Percentiles rank a stretch among this genome's conserved stretches.
These are phyloP conservation scores for Platichthys flesus DNA, from an alignment of 2,113 vertebrate genomes.

Conservation along the genomic window DNA sequence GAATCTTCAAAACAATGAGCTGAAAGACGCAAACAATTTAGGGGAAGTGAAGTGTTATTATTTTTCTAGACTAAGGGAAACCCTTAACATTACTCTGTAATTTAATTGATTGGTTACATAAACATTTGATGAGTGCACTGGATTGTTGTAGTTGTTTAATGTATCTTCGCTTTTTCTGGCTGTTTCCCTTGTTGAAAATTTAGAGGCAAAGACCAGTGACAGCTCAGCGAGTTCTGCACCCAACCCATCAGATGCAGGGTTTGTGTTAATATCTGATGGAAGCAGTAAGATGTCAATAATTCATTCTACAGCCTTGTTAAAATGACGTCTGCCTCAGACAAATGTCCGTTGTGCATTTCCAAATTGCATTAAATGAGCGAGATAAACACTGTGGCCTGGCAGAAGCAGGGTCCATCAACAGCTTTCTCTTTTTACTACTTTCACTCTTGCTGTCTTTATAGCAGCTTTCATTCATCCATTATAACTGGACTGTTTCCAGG, in stretches of 20 bases:
- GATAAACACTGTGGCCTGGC: conserved; percentile 11
- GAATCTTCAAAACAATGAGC: too few relatives aligned
- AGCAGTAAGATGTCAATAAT: conserved; percentile 9
- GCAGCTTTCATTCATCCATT: conserved; percentile 17
- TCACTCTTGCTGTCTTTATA: conserved; percentile 21
- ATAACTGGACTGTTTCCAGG: conserved; percentile 25
- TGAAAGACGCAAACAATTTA: too few relatives aligned
- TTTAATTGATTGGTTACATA: too few relatives aligned
- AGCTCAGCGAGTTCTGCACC: not conserved
- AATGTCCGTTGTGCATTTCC: conserved; percentile 22
- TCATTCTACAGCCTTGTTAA: conserved; percentile 8
- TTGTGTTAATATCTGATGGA: not conserved
- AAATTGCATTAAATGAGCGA: conserved; percentile 25
- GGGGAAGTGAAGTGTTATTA: too few relatives aligned
- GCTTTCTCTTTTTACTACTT: conserved; percentile 7
- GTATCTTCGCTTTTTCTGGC: too few relatives aligned
- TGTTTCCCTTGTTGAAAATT: not conserved
- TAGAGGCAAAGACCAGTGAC: not conserved
- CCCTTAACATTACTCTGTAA: too few relatives aligned
- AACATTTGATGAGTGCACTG: too few relatives aligned
- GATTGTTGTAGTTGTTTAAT: too few relatives aligned
- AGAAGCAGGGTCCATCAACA: conserved; percentile 2
- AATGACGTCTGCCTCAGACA: conserved; percentile 19
- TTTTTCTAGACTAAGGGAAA: too few relatives aligned
- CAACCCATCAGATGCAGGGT: not conserved